Base-by-base conservation (phyloP, 1,140 invertebrate genomes). In the Drosophila asahinai region DNA sequence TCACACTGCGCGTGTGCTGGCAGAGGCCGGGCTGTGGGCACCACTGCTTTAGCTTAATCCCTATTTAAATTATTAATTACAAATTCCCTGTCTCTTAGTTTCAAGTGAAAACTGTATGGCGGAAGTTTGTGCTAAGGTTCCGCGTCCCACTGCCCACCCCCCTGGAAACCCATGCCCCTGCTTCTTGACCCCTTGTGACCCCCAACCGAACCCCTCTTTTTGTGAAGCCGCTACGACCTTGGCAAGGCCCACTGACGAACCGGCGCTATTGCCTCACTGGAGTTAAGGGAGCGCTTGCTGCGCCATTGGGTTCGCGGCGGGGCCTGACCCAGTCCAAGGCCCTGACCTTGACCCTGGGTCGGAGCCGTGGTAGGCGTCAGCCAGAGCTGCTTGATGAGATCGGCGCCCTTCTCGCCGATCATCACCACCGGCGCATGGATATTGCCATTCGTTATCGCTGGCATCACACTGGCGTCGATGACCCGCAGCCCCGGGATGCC, bases 381-480 rank as follows among this genome's bases (percentile, higher is more conserved):
- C 96, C 96, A 97, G 40, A 95, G 93, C 61, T 95, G 93, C 86
- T 97, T 97, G 8, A 99, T 96, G 89, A 98, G 89, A 93, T 98
- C 97, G 0, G 97, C 95, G 0, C 96, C 97, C 91, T 98, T 98
- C 87, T 99, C 98, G 0, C 94, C 98, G n/a, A 99, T 97, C 97
- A 98, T 98, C 11, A 98, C 97, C 0, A 96, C 95, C 0, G 97
- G 96, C 0, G 97, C 97, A 76, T 97, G 97, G 17, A 97, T 97
- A 81, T 98, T 97, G 0, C 97, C 97, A 86, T 95, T 97, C 0
- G 96, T 96, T 2, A 98, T 96, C 0, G 95, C 94, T 5, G 93
- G 92, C 87, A 93, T 93, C 45, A 93, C 83, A 72, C 92, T 93
- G 45, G 93, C 91, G 72, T 94, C 93, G 30, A 92, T 90, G 0